A percentile compares a stretch with the other conserved stretches of the same genome.
phyloP scores from a whole-genome alignment of 1,140 invertebrate genomes.

The Phocides pigmalion region DNA sequence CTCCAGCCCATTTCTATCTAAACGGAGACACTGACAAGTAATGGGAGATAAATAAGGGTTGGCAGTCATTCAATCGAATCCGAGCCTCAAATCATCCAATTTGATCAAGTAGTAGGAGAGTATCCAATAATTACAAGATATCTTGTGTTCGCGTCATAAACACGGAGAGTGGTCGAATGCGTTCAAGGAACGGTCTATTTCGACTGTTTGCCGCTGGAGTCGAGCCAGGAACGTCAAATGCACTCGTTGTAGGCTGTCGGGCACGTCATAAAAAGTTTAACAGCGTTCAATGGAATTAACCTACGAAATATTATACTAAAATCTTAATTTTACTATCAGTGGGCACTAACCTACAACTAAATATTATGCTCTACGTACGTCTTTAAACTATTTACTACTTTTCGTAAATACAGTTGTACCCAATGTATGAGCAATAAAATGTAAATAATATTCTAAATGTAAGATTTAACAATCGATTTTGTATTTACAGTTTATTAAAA shows the following conservation, averaged over 20 bases:
- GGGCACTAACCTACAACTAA: background rate
- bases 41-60: too few relatives aligned
- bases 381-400: background rate
- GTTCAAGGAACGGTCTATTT: constrained; percentile 51
- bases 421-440: too few relatives aligned
- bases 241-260: constrained; percentile 38
- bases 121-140: constrained; percentile 2
- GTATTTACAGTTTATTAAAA: background rate
- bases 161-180: constrained; percentile 34
- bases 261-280: constrained; percentile 31
- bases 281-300: constrained; percentile 14
- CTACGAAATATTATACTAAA: constrained; percentile 17
- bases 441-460: too few relatives aligned
- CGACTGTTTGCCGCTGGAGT: constrained; percentile 38
- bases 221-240: constrained; percentile 43
- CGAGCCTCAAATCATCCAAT: too few relatives aligned
- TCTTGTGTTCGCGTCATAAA: constrained; percentile 14
- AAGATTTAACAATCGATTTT: too few relatives aligned
- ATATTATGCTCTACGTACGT: too few relatives aligned
- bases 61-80: too few relatives aligned
- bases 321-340: constrained; percentile 7
- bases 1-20: too few relatives aligned
- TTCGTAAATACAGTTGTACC: background rate
- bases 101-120: too few relatives aligned
- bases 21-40: too few relatives aligned